Conservation (phyloP, 2,797 vertebrate genomes). For the Sebastes variabilis region DNA sequence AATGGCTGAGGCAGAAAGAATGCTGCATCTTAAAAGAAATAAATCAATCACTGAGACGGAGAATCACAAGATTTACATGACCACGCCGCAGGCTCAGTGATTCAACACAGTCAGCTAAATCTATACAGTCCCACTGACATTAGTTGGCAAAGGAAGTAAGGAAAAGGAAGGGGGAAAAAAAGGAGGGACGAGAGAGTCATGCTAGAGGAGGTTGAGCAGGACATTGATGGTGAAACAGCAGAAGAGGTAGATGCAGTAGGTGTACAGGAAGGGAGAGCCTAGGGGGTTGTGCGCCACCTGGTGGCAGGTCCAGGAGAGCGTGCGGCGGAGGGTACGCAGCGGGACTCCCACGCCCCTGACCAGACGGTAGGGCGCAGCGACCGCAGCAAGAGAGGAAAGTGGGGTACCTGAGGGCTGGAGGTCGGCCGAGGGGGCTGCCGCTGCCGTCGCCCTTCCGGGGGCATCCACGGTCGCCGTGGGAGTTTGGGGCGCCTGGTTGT, state of each 20-base stretch:
- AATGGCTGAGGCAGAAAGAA: constrained; percentile 24
- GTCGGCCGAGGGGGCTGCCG: constrained; percentile 78
- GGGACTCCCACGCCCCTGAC: constrained; percentile 81
- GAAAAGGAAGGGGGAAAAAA: background rate
- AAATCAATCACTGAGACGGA: constrained; percentile 40
- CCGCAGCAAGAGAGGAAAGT: constrained; percentile 88
- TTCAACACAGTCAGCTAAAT: constrained; percentile 46
- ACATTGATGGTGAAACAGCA: constrained; percentile 84
- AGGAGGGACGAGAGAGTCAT: constrained; percentile 52
- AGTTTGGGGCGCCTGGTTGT: constrained; percentile 80
- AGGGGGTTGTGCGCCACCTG: constrained; percentile 90
- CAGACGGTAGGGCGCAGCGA: constrained; percentile 71
- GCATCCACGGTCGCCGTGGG: constrained; percentile 82
- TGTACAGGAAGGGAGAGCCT: constrained; percentile 92
- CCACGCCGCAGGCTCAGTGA: constrained; percentile 31
- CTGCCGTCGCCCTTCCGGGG: constrained; percentile 73
- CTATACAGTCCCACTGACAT: constrained; percentile 36
- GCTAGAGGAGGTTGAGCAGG: constrained; percentile 82
- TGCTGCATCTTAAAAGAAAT: constrained; percentile 54
- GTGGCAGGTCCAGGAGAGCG: constrained; percentile 88
- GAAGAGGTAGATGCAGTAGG: constrained; percentile 84
- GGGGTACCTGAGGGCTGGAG: constrained; percentile 93
- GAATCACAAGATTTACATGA: constrained; percentile 33
- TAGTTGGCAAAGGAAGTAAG: constrained; percentile 35
- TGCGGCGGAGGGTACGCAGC: constrained; percentile 83